Conservation (phyloP, 2,113 vertebrate genomes). For the Eurystomus gularis region DNA sequence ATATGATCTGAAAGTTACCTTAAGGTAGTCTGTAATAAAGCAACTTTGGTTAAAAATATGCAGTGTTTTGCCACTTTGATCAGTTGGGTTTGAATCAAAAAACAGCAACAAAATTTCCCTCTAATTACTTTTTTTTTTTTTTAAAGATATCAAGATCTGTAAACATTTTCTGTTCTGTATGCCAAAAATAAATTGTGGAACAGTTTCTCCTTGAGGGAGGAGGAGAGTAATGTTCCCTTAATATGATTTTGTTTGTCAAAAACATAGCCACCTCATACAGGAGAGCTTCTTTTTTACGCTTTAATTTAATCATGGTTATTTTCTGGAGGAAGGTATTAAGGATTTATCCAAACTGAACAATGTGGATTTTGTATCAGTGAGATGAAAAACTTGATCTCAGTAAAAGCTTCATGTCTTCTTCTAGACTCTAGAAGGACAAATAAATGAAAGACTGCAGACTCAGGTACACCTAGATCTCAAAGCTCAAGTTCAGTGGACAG, state of each 20-base stretch:
- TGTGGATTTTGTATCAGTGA: not conserved
- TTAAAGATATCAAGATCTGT: not conserved
- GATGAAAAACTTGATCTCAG: not conserved
- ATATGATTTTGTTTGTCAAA: not conserved
- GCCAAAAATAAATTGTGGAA: not conserved
- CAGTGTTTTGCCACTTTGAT: accelerated
- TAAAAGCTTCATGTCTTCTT: not conserved
- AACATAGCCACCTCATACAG: not conserved
- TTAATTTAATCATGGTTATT: not conserved
- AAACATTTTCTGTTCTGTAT: not conserved
- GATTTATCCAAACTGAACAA: not conserved
- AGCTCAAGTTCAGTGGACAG: not conserved
- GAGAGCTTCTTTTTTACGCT: not conserved
- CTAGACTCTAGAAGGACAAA: not conserved
- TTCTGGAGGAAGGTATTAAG: not conserved
- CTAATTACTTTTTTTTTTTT: not conserved
- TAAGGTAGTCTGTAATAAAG: not conserved
- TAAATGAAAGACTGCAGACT: not conserved
- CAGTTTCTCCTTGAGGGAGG: not conserved
- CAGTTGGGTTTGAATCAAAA: not conserved
- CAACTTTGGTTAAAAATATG: not conserved
- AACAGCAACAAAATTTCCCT: no score
- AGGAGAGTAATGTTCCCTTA: not conserved
- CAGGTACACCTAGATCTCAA: not conserved
- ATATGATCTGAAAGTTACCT: not conserved